Conservation (phyloP, 2,888 invertebrate genomes). For the Athalia cordata region DNA sequence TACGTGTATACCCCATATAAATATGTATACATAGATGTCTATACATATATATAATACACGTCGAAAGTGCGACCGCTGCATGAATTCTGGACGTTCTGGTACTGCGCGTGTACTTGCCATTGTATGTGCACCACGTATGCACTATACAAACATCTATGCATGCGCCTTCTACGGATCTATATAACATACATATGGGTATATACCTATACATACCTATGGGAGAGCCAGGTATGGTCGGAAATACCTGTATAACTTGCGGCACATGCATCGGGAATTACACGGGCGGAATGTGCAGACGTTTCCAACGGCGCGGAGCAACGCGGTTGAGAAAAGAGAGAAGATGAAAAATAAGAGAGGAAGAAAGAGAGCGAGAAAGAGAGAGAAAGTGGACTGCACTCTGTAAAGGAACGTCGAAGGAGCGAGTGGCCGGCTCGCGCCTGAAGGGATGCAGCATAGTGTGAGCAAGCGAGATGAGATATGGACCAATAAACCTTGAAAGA, state of each 20-base stretch:
- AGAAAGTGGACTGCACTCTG: too few species aligned
- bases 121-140: not conserved
- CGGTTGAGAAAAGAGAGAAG: not conserved
- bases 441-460: not conserved
- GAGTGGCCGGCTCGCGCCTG: too few species aligned
- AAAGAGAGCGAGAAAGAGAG: too few species aligned
- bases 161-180: too few species aligned
- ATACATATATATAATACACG: not conserved
- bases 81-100: not conserved
- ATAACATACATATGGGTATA: not conserved
- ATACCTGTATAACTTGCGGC: conserved; percentile 15
- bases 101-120: not conserved
- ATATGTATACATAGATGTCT: not conserved
- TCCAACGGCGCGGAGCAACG: conserved; percentile 2
- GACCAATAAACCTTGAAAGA: conserved; percentile 42
- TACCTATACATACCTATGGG: not conserved
- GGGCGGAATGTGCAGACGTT: conserved; percentile 21
- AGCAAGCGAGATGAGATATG: conserved; percentile 44
- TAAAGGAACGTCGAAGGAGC: too few species aligned
- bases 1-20: not conserved
- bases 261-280: conserved; percentile 31
- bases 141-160: too few species aligned
- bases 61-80: not conserved
- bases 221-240: conserved; percentile 10
- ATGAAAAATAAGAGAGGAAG: too few species aligned